Base-by-base conservation (phyloP, 2,797 vertebrate species). In the Pogoniulus pusillus region DNA sequence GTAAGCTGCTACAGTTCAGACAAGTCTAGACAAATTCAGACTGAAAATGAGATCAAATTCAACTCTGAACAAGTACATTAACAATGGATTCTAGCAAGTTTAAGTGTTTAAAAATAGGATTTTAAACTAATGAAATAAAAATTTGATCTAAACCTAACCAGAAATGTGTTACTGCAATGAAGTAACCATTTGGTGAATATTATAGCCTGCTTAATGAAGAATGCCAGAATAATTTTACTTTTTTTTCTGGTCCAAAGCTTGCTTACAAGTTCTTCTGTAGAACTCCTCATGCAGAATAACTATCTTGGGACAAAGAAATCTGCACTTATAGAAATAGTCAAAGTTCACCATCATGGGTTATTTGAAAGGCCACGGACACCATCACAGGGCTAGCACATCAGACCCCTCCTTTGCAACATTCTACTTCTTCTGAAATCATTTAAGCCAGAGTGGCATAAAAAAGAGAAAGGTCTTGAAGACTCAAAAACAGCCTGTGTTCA, bases 11-110 rank as follows among this genome's bases (percentile, higher is more conserved):
- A 60, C 43, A 88, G 83, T 49, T 89, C 37, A 77, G 78, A 72
- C 30, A 80, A 93, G 62, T 32, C 69, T 80, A 78, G 58, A 77
- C 59, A 90, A 91, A 90, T 66, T 72, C 75, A 82, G 45, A 72
- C 20, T 30, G 57, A 90, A 94, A 92, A 93, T 57, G 32, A 85
- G 54, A 86, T 65, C 45, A 71, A 82, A 91, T 78, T 84, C 90
- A 92, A 93, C 55, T 88, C 63, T 77, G 81, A 82, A 91, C 8
- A 30, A 85, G 22, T 80, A 63, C 51, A 87, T 54, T 51, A 82
- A 73, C 24, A 86, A 70, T 20, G 39, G 19, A 80, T 59, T 85
- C 47, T 69, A 80, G 16, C 19, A 76, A 68, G n/a, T 35, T 82
- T 54, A 82, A 86, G 6, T 39, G 4, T 57, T 84, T 77, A 41